Percentiles rank a stretch among this genome's conserved stretches.
phyloP scores from a whole-genome alignment of 1,140 invertebrate species.

The Leptopilina boulardi region DNA sequence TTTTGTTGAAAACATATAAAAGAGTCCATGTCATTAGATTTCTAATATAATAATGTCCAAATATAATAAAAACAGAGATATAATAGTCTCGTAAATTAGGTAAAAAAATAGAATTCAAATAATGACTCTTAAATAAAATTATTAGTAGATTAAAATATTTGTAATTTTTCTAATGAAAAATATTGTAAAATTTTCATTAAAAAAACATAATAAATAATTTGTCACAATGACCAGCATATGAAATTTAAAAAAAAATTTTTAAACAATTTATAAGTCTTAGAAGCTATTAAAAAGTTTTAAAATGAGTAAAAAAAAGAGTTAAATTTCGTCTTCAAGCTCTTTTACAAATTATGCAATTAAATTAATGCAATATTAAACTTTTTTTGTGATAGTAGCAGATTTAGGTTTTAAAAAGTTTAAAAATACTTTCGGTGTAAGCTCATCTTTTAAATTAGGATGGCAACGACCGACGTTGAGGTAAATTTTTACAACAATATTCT shows the following conservation, averaged over 20 bases:
- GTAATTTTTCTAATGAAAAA: too few species aligned
- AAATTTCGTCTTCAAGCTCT: background rate
- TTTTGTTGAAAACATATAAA: background rate
- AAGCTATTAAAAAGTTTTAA: too few species aligned
- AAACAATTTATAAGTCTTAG: too few species aligned
- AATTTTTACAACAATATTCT: slow-evolving; percentile 57
- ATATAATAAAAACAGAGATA: background rate
- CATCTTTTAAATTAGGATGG: background rate
- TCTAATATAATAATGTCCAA: background rate
- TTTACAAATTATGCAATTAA: background rate
- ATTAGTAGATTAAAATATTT: too few species aligned
- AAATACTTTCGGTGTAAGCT: slow-evolving; percentile 2
- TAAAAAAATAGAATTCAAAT: background rate
- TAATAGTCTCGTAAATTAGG: background rate
- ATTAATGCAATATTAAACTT: background rate
- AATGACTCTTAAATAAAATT: too few species aligned
- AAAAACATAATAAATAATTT: too few species aligned
- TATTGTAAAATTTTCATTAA: too few species aligned
- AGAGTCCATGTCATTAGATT: background rate
- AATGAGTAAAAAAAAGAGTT: too few species aligned
- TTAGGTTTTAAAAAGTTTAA: slow-evolving; percentile 23
- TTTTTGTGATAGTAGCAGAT: background rate
- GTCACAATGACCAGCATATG: too few species aligned
- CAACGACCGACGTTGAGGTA: slow-evolving; percentile 67
- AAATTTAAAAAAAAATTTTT: too few species aligned